Evolutionary conservation across 1,140 invertebrate genomes (phyloP).

Genomic region (Drosophila varians): DNA sequence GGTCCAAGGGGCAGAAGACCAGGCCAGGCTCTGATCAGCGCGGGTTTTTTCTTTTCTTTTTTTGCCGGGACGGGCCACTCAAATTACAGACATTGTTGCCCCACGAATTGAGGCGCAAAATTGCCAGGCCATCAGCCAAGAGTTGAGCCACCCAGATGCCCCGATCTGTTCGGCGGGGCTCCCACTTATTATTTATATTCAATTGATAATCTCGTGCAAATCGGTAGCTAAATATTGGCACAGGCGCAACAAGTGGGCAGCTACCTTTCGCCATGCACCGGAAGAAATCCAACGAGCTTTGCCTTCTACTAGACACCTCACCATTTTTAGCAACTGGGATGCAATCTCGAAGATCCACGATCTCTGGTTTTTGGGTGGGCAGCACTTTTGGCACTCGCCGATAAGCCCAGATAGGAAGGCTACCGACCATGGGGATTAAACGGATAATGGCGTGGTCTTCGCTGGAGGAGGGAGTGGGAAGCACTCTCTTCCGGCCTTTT

Average conservation of each 20-base stretch:
- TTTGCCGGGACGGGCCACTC: constrained; percentile 31
- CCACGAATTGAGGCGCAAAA: constrained; percentile 64
- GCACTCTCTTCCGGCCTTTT: constrained; percentile 48
- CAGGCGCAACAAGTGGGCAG: constrained; percentile 76
- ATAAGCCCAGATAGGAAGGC: constrained; percentile 64
- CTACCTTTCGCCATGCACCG: background rate
- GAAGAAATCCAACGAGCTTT: background rate
- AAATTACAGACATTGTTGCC: constrained; percentile 72
- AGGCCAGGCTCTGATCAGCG: constrained; percentile 47
- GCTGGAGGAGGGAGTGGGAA: background rate
- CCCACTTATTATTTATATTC: constrained; percentile 77
- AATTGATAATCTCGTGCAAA: constrained; percentile 79
- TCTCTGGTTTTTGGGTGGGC: constrained; percentile 30
- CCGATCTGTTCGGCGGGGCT: constrained; percentile 14
- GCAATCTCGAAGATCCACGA: constrained; percentile 10
- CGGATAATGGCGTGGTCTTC: constrained; percentile 44
- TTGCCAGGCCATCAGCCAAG: constrained; percentile 42
- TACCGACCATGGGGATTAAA: constrained; percentile 37
- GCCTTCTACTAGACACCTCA: too few species aligned
- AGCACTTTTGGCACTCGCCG: constrained; percentile 66
- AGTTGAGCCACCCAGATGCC: constrained; percentile 57
- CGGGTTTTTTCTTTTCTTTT: constrained; percentile 11
- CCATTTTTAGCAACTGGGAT: background rate
- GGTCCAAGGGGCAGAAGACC: background rate
- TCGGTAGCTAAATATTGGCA: constrained; percentile 78